phyloP scores from a whole-genome alignment of 2,113 vertebrate species.

The Pollimyrus isidori region DNA sequence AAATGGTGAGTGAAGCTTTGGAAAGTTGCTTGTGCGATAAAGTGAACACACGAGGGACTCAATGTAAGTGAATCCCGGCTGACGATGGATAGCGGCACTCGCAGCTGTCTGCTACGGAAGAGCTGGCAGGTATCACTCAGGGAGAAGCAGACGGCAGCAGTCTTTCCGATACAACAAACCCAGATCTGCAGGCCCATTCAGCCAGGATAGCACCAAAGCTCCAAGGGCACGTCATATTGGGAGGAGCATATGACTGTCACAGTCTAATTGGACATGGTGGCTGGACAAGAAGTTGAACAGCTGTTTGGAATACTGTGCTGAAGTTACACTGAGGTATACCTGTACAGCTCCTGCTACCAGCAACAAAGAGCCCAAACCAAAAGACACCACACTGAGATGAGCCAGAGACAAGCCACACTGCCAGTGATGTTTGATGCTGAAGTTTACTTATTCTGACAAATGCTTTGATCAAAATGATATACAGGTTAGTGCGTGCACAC shows the following conservation, averaged over 20 bases:
- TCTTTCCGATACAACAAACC: neutral
- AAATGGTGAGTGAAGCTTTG: neutral
- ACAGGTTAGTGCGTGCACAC: neutral
- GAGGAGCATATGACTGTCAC: neutral
- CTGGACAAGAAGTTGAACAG: neutral
- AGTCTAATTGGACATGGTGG: constrained; percentile 13
- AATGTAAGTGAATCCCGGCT: constrained; percentile 19
- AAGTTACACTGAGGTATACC: neutral
- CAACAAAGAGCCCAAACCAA: neutral
- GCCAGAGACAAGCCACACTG: neutral
- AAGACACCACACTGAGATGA: neutral
- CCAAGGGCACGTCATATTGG: neutral
- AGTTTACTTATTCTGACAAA: neutral
- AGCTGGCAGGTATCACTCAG: constrained; percentile 35
- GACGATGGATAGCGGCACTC: constrained; percentile 29
- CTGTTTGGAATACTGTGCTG: neutral
- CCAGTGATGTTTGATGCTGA: neutral
- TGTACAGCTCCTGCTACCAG: neutral
- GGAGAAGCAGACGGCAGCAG: constrained; percentile 9
- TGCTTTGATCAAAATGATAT: neutral
- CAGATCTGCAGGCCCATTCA: neutral
- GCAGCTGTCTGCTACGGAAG: constrained; percentile 27
- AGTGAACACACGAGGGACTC: neutral
- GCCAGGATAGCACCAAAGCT: neutral
- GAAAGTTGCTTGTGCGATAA: neutral